Evolutionary conservation across 2,797 vertebrate genomes (phyloP).

Genomic region (Molossus molossus): DNA sequence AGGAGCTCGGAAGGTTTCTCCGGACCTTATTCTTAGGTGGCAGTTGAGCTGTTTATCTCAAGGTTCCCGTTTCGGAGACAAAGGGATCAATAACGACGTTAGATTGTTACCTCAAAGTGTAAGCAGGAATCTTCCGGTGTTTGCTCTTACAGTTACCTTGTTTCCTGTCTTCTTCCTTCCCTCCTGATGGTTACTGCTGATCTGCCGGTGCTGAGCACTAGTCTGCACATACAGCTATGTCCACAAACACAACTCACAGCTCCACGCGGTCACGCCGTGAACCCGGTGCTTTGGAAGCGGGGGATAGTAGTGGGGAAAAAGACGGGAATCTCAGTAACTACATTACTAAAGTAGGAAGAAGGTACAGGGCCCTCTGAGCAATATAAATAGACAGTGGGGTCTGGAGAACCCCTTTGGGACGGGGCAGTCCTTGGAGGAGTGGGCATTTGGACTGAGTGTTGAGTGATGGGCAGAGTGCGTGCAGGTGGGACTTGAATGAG

Average conservation of each 20-base stretch:
- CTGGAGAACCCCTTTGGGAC: background rate
- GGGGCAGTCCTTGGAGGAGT: background rate
- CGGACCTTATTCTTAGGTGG: background rate
- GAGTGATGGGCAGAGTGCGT: background rate
- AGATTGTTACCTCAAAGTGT: background rate
- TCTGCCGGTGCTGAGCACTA: fast-evolving
- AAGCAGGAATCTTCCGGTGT: background rate
- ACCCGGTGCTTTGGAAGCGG: background rate
- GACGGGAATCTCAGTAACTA: background rate
- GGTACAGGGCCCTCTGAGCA: background rate
- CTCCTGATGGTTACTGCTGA: fast-evolving
- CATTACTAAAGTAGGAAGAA: background rate
- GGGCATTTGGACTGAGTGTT: background rate
- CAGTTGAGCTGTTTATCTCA: background rate
- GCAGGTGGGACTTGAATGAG: background rate
- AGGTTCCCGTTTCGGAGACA: background rate
- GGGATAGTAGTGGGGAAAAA: background rate
- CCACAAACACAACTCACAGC: fast-evolving
- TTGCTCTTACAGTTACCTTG: fast-evolving
- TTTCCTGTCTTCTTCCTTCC: background rate
- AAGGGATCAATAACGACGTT: background rate
- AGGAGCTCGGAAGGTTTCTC: background rate
- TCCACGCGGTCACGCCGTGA: fast-evolving
- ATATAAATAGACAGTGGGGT: fast-evolving
- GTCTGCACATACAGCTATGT: fast-evolving